Evolutionary conservation across 92 coral and sea anemone genomes (phyloP).

Genomic region (Epizoanthus scotinus): DNA sequence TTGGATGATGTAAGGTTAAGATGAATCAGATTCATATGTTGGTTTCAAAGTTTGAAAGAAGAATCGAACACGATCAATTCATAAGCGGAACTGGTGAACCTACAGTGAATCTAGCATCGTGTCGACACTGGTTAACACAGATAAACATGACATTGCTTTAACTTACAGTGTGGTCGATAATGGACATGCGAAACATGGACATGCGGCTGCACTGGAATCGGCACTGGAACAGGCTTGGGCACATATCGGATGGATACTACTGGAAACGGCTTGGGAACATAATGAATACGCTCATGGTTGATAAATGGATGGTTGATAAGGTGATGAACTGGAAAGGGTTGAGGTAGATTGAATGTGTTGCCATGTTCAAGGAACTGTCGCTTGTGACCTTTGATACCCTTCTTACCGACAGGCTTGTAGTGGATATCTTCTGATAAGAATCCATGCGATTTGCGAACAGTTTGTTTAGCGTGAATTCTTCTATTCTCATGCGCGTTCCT

Average conservation of each 20-base stretch:
- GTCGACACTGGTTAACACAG: too few relatives aligned
- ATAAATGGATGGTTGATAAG: constrained; percentile 54
- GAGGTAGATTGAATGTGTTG: constrained; percentile 13
- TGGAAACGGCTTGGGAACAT: constrained; percentile 91
- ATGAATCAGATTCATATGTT: too few relatives aligned
- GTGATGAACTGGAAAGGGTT: constrained; percentile 59
- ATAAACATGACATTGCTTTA: background rate
- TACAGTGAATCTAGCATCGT: too few relatives aligned
- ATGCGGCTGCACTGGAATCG: constrained; percentile 69
- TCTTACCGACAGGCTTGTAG: background rate
- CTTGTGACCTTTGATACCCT: constrained; percentile 38
- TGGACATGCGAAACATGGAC: constrained; percentile 81
- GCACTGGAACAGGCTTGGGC: constrained; percentile 82
- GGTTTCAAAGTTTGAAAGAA: too few relatives aligned
- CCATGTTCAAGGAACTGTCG: constrained; percentile 36
- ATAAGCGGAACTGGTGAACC: too few relatives aligned
- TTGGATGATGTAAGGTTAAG: too few relatives aligned
- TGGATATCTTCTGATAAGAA: constrained; percentile 12
- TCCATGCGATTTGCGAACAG: constrained; percentile 7
- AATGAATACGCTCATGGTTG: constrained; percentile 65
- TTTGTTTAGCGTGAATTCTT: background rate
- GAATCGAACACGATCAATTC: too few relatives aligned
- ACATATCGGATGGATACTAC: constrained; percentile 79
- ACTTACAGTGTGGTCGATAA: constrained; percentile 81
- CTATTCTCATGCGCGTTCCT: background rate